Conservation (phyloP, 2,888 invertebrate genomes). For the Taenaris catops region DNA sequence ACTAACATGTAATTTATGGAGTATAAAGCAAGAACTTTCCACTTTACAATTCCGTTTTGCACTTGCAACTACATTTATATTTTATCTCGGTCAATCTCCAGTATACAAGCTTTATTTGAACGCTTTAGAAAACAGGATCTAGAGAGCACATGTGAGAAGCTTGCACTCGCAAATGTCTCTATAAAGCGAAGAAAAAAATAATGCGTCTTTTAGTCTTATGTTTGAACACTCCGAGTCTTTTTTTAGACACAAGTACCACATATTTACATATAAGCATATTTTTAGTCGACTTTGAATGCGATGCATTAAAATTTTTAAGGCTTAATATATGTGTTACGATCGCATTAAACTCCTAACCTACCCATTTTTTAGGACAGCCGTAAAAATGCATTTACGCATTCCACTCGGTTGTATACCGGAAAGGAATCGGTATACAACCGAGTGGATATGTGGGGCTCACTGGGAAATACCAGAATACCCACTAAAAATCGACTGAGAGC, state of each 20-base stretch:
- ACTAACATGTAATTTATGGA: not conserved
- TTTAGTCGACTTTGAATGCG: too few species aligned
- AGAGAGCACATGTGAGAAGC: constrained; percentile 6
- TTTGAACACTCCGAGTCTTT: constrained; percentile 1
- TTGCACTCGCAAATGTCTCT: constrained; percentile 7
- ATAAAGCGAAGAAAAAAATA: constrained; percentile 12
- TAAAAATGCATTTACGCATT: too few species aligned
- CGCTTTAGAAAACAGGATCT: constrained; percentile 15
- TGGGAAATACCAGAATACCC: too few species aligned
- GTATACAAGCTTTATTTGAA: constrained; percentile 15
- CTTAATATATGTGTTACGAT: too few species aligned
- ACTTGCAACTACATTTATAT: constrained; percentile 11
- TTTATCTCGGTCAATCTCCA: constrained; percentile 9
- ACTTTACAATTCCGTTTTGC: constrained; percentile 2
- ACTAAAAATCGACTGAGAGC: too few species aligned
- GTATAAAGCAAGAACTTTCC: constrained; percentile 2
- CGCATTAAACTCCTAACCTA: too few species aligned
- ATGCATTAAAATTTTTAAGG: too few species aligned
- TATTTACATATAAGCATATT: too few species aligned
- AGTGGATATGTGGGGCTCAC: too few species aligned
- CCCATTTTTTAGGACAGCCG: too few species aligned
- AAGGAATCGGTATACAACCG: too few species aligned
- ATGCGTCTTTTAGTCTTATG: constrained; percentile 3
- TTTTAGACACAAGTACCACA: not conserved
- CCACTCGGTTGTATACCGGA: too few species aligned